Evolutionary conservation across 2,888 invertebrate species (phyloP).

Genomic region (Torymus texanus): DNA sequence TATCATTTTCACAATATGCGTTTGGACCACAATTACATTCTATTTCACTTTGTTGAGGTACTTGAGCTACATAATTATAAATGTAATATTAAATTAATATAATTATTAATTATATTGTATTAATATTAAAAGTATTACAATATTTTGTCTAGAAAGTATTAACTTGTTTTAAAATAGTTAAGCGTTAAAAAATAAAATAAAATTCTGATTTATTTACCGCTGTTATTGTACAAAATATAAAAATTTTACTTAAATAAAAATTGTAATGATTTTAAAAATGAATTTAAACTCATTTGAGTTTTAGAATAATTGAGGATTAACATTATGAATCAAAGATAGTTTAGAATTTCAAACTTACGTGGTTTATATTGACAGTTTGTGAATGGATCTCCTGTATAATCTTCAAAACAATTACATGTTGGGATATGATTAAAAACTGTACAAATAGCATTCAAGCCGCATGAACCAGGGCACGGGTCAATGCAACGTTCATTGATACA

Average conservation of each 20-base stretch:
- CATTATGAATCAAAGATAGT: no score
- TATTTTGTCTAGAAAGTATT: no score
- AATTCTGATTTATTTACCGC: no score
- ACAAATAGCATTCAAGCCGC: conserved; percentile 76
- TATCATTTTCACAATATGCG: conserved; percentile 79
- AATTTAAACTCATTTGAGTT: no score
- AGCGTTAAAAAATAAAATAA: no score
- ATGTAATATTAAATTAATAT: background rate
- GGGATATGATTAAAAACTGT: conserved; percentile 74
- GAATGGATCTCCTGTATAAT: conserved; percentile 78
- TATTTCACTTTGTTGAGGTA: background rate
- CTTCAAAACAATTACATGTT: conserved; percentile 78
- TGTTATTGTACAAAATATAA: no score
- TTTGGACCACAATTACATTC: conserved; percentile 79
- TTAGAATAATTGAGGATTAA: no score
- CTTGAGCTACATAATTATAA: conserved; percentile 22
- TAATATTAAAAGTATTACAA: no score
- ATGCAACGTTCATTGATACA: conserved; percentile 75
- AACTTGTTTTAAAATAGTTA: no score
- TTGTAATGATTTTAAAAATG: no score
- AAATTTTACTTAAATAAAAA: no score
- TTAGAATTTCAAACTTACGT: conserved; percentile 36
- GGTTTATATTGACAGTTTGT: conserved; percentile 63
- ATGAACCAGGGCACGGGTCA: conserved; percentile 76
- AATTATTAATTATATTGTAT: no score